Base-by-base conservation (phyloP, 2,888 invertebrate genomes). In the Pterobdella sp. region DNA sequence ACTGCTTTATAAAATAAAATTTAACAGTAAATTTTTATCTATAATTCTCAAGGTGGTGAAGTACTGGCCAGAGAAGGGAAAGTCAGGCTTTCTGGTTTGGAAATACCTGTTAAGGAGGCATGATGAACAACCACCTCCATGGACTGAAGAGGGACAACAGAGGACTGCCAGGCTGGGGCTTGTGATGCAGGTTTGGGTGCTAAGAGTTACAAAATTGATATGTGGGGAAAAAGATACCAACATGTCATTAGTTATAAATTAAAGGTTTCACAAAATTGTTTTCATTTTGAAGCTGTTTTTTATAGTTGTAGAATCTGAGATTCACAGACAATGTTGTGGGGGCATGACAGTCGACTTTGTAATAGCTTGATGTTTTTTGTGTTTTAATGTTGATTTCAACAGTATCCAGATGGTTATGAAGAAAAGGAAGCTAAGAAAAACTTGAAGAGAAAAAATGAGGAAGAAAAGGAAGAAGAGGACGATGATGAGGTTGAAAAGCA, bases 21-120 rank as follows among this genome's bases (percentile, higher is more conserved):
- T 49, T 49, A n/a, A 14, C 22, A 14, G 52, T 49, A 14, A 49
- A 14, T 18, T n/a, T 18, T n/a, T 49, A 14, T 14, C 22, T 18
- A 14, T 18, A 14, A 14, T 69, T 14, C 35, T 78, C 18, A 76
- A 84, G 84, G 89, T 93, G 0, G 89, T 91, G 0, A 91, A 90
- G 79, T 92, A 92, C 81, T 91, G 90, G 84, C 89, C 89, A 0
- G 89, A 90, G 81, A 88, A 86, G 74, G 91, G 91, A 0, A 86
- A 89, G 79, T 89, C 91, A 1, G 92, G 92, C 0, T 91, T 88
- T 80, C 85, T 87, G 10, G 90, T 92, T 36, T 92, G 92, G 92
- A 88, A 90, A 74, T 93, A 90, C 81, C 81, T 90, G 52, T 81
- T 93, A 75, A 85, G 89, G 65, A 85, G 92, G 71, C 92, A 92